A percentile compares a stretch with the other conserved stretches of the same genome.
These are phyloP conservation scores for Dasysyrphus albostriatus DNA, from an alignment of 2,888 invertebrate genomes.

Conservation along the genomic window DNA sequence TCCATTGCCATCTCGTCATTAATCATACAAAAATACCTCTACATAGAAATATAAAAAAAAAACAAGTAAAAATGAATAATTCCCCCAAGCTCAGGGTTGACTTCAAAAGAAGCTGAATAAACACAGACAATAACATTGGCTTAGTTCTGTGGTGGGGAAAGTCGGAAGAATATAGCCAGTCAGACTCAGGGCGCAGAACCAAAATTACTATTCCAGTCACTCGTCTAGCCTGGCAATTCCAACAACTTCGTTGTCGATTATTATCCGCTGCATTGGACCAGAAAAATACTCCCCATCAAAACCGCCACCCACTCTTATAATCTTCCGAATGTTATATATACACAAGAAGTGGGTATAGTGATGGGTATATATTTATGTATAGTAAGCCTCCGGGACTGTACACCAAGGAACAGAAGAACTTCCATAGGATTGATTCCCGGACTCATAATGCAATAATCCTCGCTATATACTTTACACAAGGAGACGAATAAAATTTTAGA, in stretches of 20 bases:
- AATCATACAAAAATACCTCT: slow-evolving; percentile 37
- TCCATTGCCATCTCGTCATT: slow-evolving; percentile 27
- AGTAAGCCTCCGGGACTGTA: slow-evolving; percentile 11
- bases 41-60: not conserved
- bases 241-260: slow-evolving; percentile 52
- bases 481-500: slow-evolving; percentile 52
- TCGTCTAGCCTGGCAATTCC: slow-evolving; percentile 50
- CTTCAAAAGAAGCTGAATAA: slow-evolving; percentile 48
- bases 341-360: not conserved
- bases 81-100: slow-evolving; percentile 20
- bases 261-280: slow-evolving; percentile 68
- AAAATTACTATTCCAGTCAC: slow-evolving; percentile 63
- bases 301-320: slow-evolving; percentile 31
- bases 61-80: slow-evolving; percentile 2
- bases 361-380: not conserved
- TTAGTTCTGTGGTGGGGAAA: slow-evolving; percentile 15
- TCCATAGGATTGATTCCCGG: slow-evolving; percentile 59
- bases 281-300: slow-evolving; percentile 60
- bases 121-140: slow-evolving; percentile 57
- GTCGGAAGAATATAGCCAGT: slow-evolving; percentile 3
- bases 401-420: slow-evolving; percentile 18
- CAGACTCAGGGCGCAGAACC: slow-evolving; percentile 20
- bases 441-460: slow-evolving; percentile 70
- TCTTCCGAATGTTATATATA: slow-evolving; percentile 7
- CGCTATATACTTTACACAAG: slow-evolving; percentile 39